These are phyloP conservation scores for Anguilla pacifica DNA, from an alignment of 2,797 vertebrate genomes.

Conservation along the genomic window DNA sequence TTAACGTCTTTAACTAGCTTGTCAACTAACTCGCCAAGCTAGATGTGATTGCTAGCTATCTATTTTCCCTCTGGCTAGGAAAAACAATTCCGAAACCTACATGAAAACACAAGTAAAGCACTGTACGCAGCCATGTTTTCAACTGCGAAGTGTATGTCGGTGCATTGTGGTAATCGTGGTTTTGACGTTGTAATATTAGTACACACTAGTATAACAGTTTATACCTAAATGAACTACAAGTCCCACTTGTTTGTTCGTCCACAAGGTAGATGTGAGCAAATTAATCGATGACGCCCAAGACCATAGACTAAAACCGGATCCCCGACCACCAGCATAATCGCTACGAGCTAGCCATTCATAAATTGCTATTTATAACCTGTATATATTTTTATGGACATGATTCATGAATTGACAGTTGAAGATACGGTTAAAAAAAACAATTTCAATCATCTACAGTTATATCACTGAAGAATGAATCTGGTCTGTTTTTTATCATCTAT, in stretches of 20 bases:
- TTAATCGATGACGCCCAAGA: conserved; percentile 17
- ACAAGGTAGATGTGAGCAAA: background rate
- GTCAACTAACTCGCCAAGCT: conserved; percentile 26
- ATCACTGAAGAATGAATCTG: conserved; percentile 1
- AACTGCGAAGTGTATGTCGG: conserved; percentile 33
- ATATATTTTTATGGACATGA: background rate
- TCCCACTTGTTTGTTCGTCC: background rate
- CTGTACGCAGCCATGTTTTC: conserved; percentile 76
- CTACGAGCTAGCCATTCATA: conserved; percentile 13
- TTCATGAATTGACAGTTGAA: background rate
- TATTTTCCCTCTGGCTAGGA: conserved; percentile 45
- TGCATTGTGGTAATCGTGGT: conserved; percentile 66
- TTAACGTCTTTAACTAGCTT: conserved; percentile 17
- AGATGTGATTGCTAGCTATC: conserved; percentile 26
- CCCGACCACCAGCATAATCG: background rate
- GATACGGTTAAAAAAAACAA: background rate
- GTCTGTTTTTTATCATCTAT: background rate
- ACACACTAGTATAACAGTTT: background rate
- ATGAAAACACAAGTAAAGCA: conserved; percentile 63
- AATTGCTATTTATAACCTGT: background rate
- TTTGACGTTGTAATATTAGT: background rate
- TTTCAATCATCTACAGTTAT: background rate
- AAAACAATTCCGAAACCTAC: conserved; percentile 58
- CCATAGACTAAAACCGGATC: conserved; percentile 7
- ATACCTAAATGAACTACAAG: conserved; percentile 26